phyloP scores from a whole-genome alignment of 1,140 invertebrate genomes.

The Cyphomyrmex costatus region DNA sequence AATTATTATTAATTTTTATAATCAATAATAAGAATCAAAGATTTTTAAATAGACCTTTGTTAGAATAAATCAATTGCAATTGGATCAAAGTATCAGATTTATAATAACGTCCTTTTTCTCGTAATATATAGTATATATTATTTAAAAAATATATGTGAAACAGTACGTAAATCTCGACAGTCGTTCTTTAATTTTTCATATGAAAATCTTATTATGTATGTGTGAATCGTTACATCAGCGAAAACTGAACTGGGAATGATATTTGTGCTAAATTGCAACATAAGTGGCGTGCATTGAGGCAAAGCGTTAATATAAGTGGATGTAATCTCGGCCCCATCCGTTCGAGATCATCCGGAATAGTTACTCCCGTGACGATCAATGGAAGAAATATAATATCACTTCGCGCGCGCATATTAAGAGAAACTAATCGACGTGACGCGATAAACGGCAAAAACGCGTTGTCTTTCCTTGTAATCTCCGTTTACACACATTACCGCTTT shows the following conservation, averaged over 20 bases:
- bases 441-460: neutral
- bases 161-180: neutral
- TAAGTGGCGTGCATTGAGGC: constrained; percentile 17
- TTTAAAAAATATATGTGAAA: neutral
- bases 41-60: neutral
- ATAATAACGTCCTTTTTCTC: neutral
- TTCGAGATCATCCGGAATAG: constrained; percentile 39
- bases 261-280: constrained; percentile 10
- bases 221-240: neutral
- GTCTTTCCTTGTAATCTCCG: neutral
- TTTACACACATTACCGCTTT: neutral
- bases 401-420: neutral
- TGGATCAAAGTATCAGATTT: neutral
- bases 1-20: neutral
- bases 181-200: neutral
- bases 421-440: neutral
- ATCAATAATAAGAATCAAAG: neutral
- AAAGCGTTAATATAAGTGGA: constrained; percentile 39
- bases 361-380: constrained; percentile 14
- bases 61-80: constrained; percentile 1
- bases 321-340: constrained; percentile 28
- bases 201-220: neutral
- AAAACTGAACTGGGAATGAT: constrained; percentile 1
- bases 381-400: constrained; percentile 43
- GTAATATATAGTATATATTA: neutral